Conservation (phyloP, 2,888 invertebrate genomes). For the Tetrapedia diversipes region DNA sequence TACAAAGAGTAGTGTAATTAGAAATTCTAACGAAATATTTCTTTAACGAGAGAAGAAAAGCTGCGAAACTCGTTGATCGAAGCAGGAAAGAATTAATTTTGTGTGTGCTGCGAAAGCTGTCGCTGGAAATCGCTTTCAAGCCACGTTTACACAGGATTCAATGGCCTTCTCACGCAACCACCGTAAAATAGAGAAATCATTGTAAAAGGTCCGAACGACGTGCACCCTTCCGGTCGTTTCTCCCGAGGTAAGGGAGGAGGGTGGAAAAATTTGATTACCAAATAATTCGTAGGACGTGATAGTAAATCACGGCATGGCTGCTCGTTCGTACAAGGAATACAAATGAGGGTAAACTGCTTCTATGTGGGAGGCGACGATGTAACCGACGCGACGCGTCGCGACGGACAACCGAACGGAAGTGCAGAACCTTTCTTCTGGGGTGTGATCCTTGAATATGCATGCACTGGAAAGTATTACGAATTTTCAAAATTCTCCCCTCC, state of each 20-base stretch:
- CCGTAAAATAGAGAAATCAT: conserved; percentile 82
- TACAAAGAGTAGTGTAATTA: too few species aligned
- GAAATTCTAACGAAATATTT: too few species aligned
- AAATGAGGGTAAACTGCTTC: conserved; percentile 81
- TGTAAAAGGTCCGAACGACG: conserved; percentile 71
- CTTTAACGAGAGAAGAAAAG: not conserved
- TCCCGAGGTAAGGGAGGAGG: conserved; percentile 52
- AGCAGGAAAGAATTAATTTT: conserved; percentile 9
- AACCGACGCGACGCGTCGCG: conserved; percentile 34
- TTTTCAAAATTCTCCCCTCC: too few species aligned
- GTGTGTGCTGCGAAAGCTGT: conserved; percentile 8
- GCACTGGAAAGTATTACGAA: too few species aligned
- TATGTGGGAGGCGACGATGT: conserved; percentile 41
- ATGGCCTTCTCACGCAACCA: conserved; percentile 77
- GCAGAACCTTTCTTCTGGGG: conserved; percentile 21
- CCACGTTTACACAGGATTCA: conserved; percentile 63
- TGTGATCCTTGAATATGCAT: conserved; percentile 32
- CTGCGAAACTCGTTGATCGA: not conserved
- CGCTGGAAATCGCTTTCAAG: conserved; percentile 43
- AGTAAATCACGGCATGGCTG: conserved; percentile 78
- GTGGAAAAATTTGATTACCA: conserved; percentile 82
- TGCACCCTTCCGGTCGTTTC: conserved; percentile 57
- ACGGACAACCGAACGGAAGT: conserved; percentile 30
- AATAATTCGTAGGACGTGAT: conserved; percentile 83
- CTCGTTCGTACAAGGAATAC: conserved; percentile 80